Base-by-base conservation (phyloP, 1,140 invertebrate genomes). In the Drosophila watanabei region DNA sequence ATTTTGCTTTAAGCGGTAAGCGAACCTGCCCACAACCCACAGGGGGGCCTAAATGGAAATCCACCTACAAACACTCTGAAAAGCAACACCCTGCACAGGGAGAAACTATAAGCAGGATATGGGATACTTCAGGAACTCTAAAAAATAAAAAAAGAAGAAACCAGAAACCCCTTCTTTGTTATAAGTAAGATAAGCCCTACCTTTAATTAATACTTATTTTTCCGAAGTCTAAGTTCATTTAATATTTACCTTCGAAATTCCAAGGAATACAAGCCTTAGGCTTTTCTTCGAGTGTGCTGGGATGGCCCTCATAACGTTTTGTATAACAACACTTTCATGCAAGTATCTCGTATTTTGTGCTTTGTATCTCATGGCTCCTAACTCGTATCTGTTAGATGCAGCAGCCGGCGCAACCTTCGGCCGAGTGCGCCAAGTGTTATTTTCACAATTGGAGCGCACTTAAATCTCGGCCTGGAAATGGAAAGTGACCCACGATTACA, bases 391-490 rank as follows among this genome's bases (percentile, higher is more conserved):
- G 43, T 45, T 49, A 82, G 77, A 89, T 82, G 56, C 68, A 72
- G 64, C 69, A 72, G 58, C 68, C 48, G 32, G 51, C 30, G 51
- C 66, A 89, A 86, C 86, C 86, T 89, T 89, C 86, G 71, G 16
- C 24, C 41, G 72, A 89, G 86, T 90, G 62, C 75, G 78, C 81
- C 85, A 88, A 88, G 85, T 88, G 85, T 85, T 90, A 88, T 89
- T 90, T 89, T 90, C 86, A 89, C 86, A 82, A 89, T 85, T 89
- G 86, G 82, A 89, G 86, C 86, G 71, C 79, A 79, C 85, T 90
- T 78, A 51, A 89, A 68, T 56, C 48, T 68, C 49, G 81, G 86
- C 56, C 68, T 76, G 71, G 71, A 86, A 89, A 90, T 77, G 86
- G 86, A 89, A 89, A 89, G 86, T 89, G 86, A 90, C 79, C 86